Conservation (phyloP, 2,113 vertebrate genomes). For the Campylomormyrus numenius region DNA sequence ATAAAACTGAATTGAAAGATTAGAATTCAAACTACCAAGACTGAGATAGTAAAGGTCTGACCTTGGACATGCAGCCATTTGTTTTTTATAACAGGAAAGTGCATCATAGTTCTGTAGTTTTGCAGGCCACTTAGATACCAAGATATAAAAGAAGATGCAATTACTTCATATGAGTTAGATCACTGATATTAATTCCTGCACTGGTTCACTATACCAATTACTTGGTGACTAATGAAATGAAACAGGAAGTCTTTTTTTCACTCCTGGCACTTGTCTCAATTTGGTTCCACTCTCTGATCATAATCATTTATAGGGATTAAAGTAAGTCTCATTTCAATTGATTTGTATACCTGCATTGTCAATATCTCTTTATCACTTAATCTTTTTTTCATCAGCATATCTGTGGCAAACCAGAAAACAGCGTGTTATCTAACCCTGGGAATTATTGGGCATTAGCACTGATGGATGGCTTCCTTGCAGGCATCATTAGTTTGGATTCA, state of each 20-base stretch:
- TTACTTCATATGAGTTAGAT: slow-evolving; percentile 42
- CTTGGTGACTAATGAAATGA: slow-evolving; percentile 49
- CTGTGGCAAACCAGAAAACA: slow-evolving; percentile 33
- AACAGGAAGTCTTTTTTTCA: slow-evolving; percentile 44
- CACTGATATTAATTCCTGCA: slow-evolving; percentile 44
- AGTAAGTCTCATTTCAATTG: slow-evolving; percentile 32
- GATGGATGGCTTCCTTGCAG: slow-evolving; percentile 61
- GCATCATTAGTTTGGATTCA: slow-evolving; percentile 63
- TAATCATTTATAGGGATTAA: slow-evolving; percentile 42
- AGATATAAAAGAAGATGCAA: slow-evolving; percentile 33
- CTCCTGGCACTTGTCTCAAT: slow-evolving; percentile 17
- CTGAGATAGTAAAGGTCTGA: neutral
- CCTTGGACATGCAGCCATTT: neutral
- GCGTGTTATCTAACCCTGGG: slow-evolving; percentile 52
- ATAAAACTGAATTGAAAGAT: neutral
- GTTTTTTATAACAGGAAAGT: neutral
- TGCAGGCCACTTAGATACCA: neutral
- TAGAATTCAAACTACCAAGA: neutral
- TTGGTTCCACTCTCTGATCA: slow-evolving; percentile 29
- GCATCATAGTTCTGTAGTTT: neutral
- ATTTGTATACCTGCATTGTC: slow-evolving; percentile 42
- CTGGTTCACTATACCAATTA: slow-evolving; percentile 50
- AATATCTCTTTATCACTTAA: slow-evolving; percentile 43
- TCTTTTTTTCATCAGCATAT: slow-evolving; percentile 53
- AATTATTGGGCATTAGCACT: slow-evolving; percentile 62